Conservation (phyloP, 2,888 invertebrate species). For the Neoitamus cyanurus region DNA sequence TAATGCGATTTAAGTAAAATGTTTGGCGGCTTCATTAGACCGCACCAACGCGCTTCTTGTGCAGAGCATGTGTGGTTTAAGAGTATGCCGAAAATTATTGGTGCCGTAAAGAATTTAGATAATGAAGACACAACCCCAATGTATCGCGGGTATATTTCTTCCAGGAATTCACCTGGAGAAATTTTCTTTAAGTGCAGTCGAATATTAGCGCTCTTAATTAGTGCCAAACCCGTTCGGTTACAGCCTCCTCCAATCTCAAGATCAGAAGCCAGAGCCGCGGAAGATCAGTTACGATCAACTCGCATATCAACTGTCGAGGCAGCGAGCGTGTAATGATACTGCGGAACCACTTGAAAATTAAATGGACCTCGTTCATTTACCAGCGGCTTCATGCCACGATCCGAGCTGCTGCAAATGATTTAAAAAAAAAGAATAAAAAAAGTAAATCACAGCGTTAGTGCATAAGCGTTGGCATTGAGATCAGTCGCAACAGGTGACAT, state of each 20-base stretch:
- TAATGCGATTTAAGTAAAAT: neutral
- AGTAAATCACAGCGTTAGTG: neutral
- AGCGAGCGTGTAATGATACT: neutral
- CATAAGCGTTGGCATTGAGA: neutral
- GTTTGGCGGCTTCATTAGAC: neutral
- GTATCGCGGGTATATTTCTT: neutral
- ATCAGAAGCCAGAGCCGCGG: neutral
- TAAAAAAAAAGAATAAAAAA: neutral
- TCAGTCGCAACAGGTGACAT: neutral
- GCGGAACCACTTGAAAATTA: neutral
- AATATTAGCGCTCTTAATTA: neutral
- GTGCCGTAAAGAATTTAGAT: conserved; percentile 8
- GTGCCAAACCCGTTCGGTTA: neutral
- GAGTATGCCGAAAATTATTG: neutral
- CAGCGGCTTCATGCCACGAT: neutral
- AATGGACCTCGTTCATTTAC: neutral
- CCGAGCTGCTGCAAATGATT: neutral
- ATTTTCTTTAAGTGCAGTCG: neutral
- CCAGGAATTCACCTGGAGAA: neutral
- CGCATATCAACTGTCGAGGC: neutral
- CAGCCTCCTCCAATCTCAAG: neutral
- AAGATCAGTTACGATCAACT: neutral
- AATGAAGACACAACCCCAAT: neutral
- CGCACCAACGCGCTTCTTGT: neutral
- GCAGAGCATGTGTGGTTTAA: neutral